These are phyloP conservation scores for Episyrphus balteatus DNA, from an alignment of 1,140 invertebrate genomes.

Conservation along the genomic window DNA sequence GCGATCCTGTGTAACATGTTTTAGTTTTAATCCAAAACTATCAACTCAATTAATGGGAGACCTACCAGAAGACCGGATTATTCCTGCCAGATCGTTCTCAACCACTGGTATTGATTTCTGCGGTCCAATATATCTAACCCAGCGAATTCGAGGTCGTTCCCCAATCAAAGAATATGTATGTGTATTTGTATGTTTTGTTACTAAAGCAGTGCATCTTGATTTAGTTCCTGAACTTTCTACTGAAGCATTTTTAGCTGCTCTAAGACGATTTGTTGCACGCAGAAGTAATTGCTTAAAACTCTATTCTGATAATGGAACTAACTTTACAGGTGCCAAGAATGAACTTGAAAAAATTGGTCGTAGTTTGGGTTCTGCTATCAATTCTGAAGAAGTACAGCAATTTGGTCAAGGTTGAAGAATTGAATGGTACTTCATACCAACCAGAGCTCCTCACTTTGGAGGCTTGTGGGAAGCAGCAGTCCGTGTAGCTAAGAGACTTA, in stretches of 20 bases:
- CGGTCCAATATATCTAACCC: not conserved
- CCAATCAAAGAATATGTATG: conserved; percentile 10
- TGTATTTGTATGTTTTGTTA: conserved; percentile 12
- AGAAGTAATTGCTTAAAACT: conserved; percentile 11
- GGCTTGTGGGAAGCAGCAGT: too few species aligned
- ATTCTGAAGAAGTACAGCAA: too few species aligned
- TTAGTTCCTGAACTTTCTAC: conserved; percentile 11
- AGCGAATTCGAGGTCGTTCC: conserved; percentile 3
- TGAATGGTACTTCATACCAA: too few species aligned
- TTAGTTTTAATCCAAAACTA: too few species aligned
- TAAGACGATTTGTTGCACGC: conserved; percentile 10
- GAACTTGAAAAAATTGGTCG: conserved; percentile 8
- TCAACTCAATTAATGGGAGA: not conserved
- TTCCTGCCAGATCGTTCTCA: not conserved
- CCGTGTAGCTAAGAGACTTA: too few species aligned
- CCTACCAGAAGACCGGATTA: not conserved
- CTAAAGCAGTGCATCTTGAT: conserved; percentile 22
- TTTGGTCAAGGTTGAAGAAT: too few species aligned
- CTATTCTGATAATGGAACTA: conserved; percentile 25
- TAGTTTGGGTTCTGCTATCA: too few species aligned
- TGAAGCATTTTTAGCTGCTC: conserved; percentile 9
- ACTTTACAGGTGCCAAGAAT: conserved; percentile 19
- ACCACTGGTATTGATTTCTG: conserved; percentile 2
- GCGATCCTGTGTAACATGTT: too few species aligned
- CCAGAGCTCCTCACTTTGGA: too few species aligned